phyloP scores from a whole-genome alignment of 2,888 invertebrate genomes.

The Apocheima hispidaria region DNA sequence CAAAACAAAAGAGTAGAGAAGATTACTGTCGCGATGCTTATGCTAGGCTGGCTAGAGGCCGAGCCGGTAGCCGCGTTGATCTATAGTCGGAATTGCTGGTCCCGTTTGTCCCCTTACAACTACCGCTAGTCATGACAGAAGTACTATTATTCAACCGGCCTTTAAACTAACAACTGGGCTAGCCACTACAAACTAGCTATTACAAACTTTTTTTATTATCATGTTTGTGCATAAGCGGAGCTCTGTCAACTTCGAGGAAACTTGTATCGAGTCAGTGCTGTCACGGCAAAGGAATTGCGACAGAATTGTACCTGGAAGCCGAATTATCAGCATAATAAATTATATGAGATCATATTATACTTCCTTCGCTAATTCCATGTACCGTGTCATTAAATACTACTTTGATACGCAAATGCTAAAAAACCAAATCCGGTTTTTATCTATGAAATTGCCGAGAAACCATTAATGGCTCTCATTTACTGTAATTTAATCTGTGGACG shows the following conservation, averaged over 20 bases:
- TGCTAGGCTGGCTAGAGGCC: too few species aligned
- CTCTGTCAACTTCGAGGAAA: background rate
- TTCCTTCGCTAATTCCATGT: conserved; percentile 16
- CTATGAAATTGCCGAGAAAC: conserved; percentile 20
- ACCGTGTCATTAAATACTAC: conserved; percentile 27
- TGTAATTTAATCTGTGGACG: too few species aligned
- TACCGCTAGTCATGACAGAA: too few species aligned
- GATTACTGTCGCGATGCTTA: too few species aligned
- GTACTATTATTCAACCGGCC: too few species aligned
- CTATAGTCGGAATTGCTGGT: too few species aligned
- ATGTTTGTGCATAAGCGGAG: background rate
- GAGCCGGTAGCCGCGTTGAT: too few species aligned
- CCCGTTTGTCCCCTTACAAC: too few species aligned
- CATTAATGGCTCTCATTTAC: conserved; percentile 15
- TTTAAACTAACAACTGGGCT: too few species aligned
- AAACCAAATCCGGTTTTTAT: conserved; percentile 17
- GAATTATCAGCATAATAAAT: conserved; percentile 6
- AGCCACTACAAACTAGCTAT: too few species aligned
- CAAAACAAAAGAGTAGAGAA: too few species aligned
- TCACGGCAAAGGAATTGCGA: background rate
- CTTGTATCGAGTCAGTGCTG: background rate
- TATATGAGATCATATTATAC: conserved; percentile 9
- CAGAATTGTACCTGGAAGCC: background rate
- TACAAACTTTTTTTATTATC: background rate
- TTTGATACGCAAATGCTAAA: conserved; percentile 40